Evolutionary conservation across 2,113 vertebrate genomes (phyloP).

Genomic region (Xiphophorus hellerii): DNA sequence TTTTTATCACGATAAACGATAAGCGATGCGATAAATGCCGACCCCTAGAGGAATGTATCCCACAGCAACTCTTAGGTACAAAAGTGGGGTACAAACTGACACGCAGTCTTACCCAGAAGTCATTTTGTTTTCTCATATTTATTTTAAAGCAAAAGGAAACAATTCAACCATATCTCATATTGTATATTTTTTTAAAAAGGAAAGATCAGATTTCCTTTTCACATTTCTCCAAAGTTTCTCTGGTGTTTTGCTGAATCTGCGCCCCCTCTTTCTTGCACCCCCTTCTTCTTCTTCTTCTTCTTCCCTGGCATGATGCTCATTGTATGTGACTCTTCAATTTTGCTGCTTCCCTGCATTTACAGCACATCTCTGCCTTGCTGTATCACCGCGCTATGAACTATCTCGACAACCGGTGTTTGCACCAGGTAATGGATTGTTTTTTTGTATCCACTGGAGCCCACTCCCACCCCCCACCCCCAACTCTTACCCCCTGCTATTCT

Average conservation of each 20-base stretch:
- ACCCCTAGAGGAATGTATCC: too few species aligned
- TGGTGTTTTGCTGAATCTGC: conserved; percentile 41
- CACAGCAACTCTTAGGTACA: not conserved
- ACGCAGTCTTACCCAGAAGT: not conserved
- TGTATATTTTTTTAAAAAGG: not conserved
- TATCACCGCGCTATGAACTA: conserved; percentile 72
- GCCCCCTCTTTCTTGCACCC: not conserved
- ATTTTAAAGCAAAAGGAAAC: not conserved
- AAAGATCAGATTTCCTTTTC: conserved; percentile 2
- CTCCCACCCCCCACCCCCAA: too few species aligned
- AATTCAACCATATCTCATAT: not conserved
- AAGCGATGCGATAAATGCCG: too few species aligned
- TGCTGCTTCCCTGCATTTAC: conserved; percentile 80
- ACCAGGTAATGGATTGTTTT: conserved; percentile 78
- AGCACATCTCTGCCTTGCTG: conserved; percentile 73
- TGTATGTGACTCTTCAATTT: conserved; percentile 83
- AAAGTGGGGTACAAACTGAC: not conserved
- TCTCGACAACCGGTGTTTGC: conserved; percentile 72
- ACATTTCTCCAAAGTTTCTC: conserved; percentile 42
- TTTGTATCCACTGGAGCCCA: conserved; percentile 41
- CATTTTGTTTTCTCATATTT: not conserved
- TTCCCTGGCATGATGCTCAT: conserved; percentile 72
- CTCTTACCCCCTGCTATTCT: conserved; percentile 39
- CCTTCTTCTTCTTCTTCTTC: not conserved
- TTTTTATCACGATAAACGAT: too few species aligned